These are phyloP conservation scores for Sphecodes monilicornis DNA, from an alignment of 2,888 invertebrate genomes.

Conservation along the genomic window DNA sequence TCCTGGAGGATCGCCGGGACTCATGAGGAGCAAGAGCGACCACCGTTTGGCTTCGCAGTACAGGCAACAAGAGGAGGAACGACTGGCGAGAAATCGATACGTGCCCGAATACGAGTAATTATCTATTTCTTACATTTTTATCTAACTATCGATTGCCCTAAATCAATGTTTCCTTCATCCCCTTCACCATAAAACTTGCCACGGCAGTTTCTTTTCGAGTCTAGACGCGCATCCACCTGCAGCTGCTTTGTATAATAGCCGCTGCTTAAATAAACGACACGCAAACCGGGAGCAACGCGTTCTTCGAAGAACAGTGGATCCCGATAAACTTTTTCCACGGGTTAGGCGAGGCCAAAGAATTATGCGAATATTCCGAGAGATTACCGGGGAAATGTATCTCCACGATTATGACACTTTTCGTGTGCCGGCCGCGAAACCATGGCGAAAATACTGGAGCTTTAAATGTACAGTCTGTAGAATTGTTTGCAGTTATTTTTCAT, in stretches of 20 bases:
- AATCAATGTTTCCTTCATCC: neutral
- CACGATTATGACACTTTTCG: constrained; percentile 3
- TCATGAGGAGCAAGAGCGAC: constrained; percentile 97
- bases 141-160: neutral
- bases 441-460: neutral
- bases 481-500: too few relatives aligned
- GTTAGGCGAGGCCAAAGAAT: neutral
- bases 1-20: constrained; percentile 89
- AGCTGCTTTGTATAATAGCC: constrained; percentile 30
- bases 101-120: constrained; percentile 83
- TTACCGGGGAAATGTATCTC: constrained; percentile 33
- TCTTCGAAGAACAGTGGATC: neutral
- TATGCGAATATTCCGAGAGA: constrained; percentile 29
- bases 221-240: neutral
- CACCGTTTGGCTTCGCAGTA: constrained; percentile 95
- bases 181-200: neutral
- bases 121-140: constrained; percentile 29
- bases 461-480: too few relatives aligned
- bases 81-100: constrained; percentile 82
- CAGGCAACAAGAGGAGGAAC: constrained; percentile 92
- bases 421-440: neutral
- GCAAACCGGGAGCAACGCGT: neutral
- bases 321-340: constrained; percentile 13
- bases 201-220: neutral
- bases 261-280: constrained; percentile 6